These are phyloP conservation scores for Habroteleia sp. DNA, from an alignment of 2,888 invertebrate genomes.

Conservation along the genomic window DNA sequence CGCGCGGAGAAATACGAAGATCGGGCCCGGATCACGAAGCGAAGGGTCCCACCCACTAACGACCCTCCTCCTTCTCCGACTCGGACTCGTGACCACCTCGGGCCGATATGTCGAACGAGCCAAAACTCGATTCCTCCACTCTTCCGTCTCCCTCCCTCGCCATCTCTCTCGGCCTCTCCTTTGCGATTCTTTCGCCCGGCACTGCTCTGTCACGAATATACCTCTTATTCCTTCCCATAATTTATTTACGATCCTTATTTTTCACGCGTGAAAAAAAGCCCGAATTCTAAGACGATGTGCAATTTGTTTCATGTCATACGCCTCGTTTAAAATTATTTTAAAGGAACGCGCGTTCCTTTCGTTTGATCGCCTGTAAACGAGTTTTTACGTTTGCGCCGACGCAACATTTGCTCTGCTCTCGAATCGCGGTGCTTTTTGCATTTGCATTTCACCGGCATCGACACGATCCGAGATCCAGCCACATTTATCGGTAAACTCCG, in stretches of 20 bases:
- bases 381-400: constrained; percentile 35
- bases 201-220: constrained; percentile 73
- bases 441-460: constrained; percentile 47
- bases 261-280: constrained; percentile 44
- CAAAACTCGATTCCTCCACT: no score
- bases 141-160: no score
- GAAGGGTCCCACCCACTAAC: constrained; percentile 79
- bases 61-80: constrained; percentile 68
- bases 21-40: constrained; percentile 72
- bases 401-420: constrained; percentile 18
- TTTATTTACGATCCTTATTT: constrained; percentile 71
- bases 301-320: constrained; percentile 58
- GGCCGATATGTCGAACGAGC: constrained; percentile 81
- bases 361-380: constrained; percentile 20
- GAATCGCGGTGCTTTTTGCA: constrained; percentile 44
- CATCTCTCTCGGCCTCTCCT: no score
- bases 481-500: constrained; percentile 34
- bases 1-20: constrained; percentile 56
- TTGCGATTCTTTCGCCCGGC: constrained; percentile 9
- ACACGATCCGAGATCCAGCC: constrained; percentile 30
- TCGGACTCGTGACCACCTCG: constrained; percentile 80
- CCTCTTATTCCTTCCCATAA: constrained; percentile 77
- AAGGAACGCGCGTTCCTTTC: constrained; percentile 17
- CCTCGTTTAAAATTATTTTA: constrained; percentile 30
- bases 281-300: constrained; percentile 36